phyloP scores from a whole-genome alignment of 2,888 invertebrate species.

The Bembecia ichneumoniformis region DNA sequence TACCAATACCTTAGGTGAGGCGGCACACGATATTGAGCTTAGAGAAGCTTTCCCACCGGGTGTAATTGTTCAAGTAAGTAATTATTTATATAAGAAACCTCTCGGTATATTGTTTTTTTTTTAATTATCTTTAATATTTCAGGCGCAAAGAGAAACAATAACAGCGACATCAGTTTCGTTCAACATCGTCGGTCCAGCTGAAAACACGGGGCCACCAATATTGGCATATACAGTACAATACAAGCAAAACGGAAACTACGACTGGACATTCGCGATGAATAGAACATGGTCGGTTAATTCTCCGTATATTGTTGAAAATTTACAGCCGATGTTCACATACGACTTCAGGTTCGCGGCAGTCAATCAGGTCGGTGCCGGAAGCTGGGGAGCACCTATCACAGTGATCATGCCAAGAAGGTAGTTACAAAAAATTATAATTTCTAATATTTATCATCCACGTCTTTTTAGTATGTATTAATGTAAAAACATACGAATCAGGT shows the following conservation, averaged over 20 bases:
- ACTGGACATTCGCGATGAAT: slow-evolving; percentile 79
- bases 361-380: slow-evolving; percentile 86
- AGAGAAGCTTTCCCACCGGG: slow-evolving; percentile 82
- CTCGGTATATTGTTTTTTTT: background rate
- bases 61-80: slow-evolving; percentile 67
- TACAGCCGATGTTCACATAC: slow-evolving; percentile 83
- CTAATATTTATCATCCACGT: background rate
- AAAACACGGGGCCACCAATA: slow-evolving; percentile 83
- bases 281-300: slow-evolving; percentile 86
- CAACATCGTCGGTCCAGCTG: slow-evolving; percentile 80
- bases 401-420: slow-evolving; percentile 81
- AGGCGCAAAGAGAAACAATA: slow-evolving; percentile 77
- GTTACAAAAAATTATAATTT: background rate
- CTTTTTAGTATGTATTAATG: background rate
- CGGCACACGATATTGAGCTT: slow-evolving; percentile 78
- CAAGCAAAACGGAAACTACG: slow-evolving; percentile 76
- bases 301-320: slow-evolving; percentile 84
- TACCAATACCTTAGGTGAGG: slow-evolving; percentile 80
- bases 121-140: slow-evolving; percentile 13
- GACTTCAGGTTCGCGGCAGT: slow-evolving; percentile 87
- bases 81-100: background rate
- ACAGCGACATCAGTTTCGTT: slow-evolving; percentile 91
- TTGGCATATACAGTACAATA: slow-evolving; percentile 82
- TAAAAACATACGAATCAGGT: slow-evolving; percentile 41
- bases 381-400: slow-evolving; percentile 76